Base-by-base conservation (phyloP, 2,113 vertebrate genomes). In the Pedionomus torquatus region DNA sequence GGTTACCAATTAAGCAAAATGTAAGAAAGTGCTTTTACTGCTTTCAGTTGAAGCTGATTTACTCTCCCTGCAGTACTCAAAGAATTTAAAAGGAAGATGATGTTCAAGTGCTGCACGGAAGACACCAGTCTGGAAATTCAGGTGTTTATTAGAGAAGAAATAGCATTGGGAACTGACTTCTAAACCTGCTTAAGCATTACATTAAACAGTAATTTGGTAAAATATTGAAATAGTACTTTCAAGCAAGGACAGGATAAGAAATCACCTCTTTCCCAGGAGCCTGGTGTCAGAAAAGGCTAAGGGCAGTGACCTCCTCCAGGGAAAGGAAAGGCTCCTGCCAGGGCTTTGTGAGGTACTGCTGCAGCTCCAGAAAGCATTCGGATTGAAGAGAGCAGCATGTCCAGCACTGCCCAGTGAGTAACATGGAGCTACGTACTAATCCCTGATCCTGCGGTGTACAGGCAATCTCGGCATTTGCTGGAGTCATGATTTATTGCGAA, bases 1-100 rank as follows among this genome's bases (percentile, higher is more conserved):
- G 95, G 63, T 48, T 90, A 72, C 68, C 54, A 83, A 41, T 78
- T 87, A 89, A 66, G 60, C 58, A 93, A 92, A 93, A 83, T 9
- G 24, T 41, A 70, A 71, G 79, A 41, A 93, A 90, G 44, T 70
- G 68, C 19, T 86, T 92, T 82, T 64, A 23, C 33, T 95, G 43
- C 43, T 92, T 90, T 68, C 66, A 61, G 9, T 8, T 79, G 43
- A 91, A 87, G 74, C 43, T 68, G 46, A 71, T 75, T 75, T 48
- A 55, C 30, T 5, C 49, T 92, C 48, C 39, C 63, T 61, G 57
- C 39, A 80, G 68, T 69, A 83, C 30, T 83, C 39, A 30, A 79
- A 94, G 78, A 80, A 44, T 26, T 76, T 61, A 65, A 85, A 60
- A 80, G 3, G 16, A 85, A 76, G 78, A 69, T 28, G 39, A 15